phyloP scores from a whole-genome alignment of 1,140 invertebrate species.

The Leptinotarsa lineolata region DNA sequence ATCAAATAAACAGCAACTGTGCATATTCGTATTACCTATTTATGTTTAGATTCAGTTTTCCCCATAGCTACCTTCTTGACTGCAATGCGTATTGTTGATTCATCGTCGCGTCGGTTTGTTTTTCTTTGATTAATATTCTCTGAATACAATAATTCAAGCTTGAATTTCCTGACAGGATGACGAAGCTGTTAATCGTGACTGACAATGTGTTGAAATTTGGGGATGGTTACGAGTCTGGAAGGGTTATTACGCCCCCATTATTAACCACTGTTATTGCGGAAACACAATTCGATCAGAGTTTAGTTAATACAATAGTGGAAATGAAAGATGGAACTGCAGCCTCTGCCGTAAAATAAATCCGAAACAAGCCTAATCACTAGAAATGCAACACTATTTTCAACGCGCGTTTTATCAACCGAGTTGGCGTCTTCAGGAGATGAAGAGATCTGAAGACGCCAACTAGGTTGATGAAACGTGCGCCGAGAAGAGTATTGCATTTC shows the following conservation, averaged over 20 bases:
- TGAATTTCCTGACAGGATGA: constrained; percentile 6
- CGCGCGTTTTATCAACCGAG: too few relatives aligned
- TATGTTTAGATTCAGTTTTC: constrained; percentile 3
- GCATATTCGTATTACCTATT: background rate
- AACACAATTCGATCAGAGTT: too few relatives aligned
- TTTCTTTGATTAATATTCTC: constrained; percentile 1
- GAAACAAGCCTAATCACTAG: too few relatives aligned
- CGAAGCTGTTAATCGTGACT: background rate
- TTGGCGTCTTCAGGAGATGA: too few relatives aligned
- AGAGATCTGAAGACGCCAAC: too few relatives aligned
- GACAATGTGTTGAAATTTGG: background rate
- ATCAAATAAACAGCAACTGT: background rate
- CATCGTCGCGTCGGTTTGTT: background rate
- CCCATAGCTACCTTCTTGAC: background rate
- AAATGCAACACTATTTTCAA: too few relatives aligned
- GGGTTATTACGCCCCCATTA: background rate
- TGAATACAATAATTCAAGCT: background rate
- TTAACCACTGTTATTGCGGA: too few relatives aligned
- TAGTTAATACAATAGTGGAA: too few relatives aligned
- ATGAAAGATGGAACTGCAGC: too few relatives aligned
- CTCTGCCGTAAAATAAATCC: too few relatives aligned
- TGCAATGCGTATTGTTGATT: background rate
- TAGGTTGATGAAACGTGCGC: too few relatives aligned
- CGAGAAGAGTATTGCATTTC: too few relatives aligned
- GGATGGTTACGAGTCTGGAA: background rate